Conservation (phyloP, 2,113 vertebrate genomes). For the Erythrocebus patas region DNA sequence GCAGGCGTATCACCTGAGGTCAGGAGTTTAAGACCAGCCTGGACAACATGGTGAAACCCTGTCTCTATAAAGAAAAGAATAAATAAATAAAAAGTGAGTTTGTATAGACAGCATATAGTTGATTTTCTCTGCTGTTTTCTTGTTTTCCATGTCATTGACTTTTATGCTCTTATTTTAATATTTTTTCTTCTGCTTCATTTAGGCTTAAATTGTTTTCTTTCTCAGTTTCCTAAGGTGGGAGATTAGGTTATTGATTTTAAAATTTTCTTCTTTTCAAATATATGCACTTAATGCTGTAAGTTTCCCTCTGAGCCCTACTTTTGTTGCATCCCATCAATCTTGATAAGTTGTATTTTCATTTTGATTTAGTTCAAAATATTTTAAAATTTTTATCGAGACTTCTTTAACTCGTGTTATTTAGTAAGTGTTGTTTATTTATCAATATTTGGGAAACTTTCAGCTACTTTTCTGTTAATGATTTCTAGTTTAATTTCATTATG, state of each 20-base stretch:
- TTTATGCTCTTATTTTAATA: conserved; percentile 15
- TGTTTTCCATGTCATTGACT: not conserved
- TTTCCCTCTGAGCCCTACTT: not conserved
- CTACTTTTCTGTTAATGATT: conserved; percentile 5
- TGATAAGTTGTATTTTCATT: not conserved
- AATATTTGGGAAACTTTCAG: not conserved
- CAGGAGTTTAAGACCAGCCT: too few relatives aligned
- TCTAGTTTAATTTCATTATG: conserved; percentile 14
- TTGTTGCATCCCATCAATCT: not conserved
- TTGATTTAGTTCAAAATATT: conserved; percentile 22
- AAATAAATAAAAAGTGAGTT: too few relatives aligned
- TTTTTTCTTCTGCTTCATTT: not conserved
- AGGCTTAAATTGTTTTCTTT: not conserved
- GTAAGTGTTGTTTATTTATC: not conserved
- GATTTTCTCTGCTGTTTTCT: not conserved
- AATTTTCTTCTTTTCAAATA: not conserved
- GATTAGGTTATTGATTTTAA: not conserved
- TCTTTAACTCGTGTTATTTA: not conserved
- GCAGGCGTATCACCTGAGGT: too few relatives aligned
- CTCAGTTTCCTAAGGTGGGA: not conserved
- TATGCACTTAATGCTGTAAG: not conserved
- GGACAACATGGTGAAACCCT: too few relatives aligned
- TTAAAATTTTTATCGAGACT: not conserved
- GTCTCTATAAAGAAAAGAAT: too few relatives aligned
- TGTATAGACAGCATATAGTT: too few relatives aligned